Evolutionary conservation across 2,797 vertebrate species (phyloP).

Genomic region (Anguilla anguilla): DNA sequence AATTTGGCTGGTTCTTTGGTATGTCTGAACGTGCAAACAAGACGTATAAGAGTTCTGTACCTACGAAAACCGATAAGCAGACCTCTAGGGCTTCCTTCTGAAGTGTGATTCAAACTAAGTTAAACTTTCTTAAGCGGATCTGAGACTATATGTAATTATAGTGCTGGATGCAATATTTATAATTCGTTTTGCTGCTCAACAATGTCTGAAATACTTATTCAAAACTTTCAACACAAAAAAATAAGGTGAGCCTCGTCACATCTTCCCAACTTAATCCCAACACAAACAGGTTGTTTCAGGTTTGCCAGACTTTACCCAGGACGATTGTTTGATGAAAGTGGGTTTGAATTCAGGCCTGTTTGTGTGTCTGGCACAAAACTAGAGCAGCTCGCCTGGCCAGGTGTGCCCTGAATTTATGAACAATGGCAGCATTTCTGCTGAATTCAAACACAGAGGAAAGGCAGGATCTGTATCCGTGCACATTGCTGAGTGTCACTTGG

Average conservation of each 20-base stretch:
- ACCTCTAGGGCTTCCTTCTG: neutral
- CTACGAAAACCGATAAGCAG: neutral
- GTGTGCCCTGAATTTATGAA: neutral
- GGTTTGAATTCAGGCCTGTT: neutral
- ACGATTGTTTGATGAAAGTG: neutral
- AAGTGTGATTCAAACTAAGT: neutral
- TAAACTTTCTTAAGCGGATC: neutral
- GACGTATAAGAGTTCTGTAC: neutral
- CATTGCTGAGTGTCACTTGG: neutral
- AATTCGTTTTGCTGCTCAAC: neutral
- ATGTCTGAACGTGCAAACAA: constrained; percentile 9
- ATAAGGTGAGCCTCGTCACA: neutral
- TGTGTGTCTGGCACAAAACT: neutral
- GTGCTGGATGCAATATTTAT: neutral
- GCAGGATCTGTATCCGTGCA: neutral
- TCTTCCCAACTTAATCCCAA: neutral
- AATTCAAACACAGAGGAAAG: neutral
- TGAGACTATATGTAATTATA: constrained; percentile 11
- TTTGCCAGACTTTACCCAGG: neutral
- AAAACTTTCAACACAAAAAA: neutral
- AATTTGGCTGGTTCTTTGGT: neutral
- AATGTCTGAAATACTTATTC: neutral
- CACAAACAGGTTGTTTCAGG: constrained; percentile 9
- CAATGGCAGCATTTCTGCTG: neutral
- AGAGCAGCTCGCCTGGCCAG: neutral